Conservation (phyloP, 1,140 invertebrate species). For the Araneus ventricosus region DNA sequence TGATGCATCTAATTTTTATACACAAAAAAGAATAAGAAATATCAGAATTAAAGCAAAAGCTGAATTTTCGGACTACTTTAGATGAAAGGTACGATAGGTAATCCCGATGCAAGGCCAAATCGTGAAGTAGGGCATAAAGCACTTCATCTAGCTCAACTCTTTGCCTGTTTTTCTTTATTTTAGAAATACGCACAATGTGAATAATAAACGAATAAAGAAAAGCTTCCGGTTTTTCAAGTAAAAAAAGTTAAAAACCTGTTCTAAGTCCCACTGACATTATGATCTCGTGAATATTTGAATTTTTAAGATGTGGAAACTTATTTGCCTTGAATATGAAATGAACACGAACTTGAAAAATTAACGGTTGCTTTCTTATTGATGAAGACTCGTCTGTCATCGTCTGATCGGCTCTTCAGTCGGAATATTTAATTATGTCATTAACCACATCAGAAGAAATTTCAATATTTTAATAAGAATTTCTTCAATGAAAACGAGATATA, state of each 20-base stretch:
- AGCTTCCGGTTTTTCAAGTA: slow-evolving; percentile 61
- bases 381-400: neutral
- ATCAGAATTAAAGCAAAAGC: neutral
- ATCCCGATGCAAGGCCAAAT: slow-evolving; percentile 41
- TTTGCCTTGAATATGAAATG: slow-evolving; percentile 10
- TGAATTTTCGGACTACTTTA: neutral
- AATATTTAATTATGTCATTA: too few relatives aligned
- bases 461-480: too few relatives aligned
- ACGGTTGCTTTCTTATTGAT: neutral
- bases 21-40: neutral
- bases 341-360: slow-evolving; percentile 30
- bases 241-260: slow-evolving; percentile 12
- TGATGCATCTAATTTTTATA: neutral
- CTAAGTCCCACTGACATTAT: slow-evolving; percentile 8
- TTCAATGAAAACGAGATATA: too few relatives aligned
- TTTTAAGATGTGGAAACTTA: neutral
- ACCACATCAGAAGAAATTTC: too few relatives aligned
- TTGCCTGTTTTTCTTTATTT: neutral
- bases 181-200: neutral
- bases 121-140: slow-evolving; percentile 52
- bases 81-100: neutral
- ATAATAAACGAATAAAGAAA: slow-evolving; percentile 10
- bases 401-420: too few relatives aligned
- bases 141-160: neutral
- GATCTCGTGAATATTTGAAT: slow-evolving; percentile 30